Base-by-base conservation (phyloP, 2,888 invertebrate species). In the Drosophila pseudotalamancana region DNA sequence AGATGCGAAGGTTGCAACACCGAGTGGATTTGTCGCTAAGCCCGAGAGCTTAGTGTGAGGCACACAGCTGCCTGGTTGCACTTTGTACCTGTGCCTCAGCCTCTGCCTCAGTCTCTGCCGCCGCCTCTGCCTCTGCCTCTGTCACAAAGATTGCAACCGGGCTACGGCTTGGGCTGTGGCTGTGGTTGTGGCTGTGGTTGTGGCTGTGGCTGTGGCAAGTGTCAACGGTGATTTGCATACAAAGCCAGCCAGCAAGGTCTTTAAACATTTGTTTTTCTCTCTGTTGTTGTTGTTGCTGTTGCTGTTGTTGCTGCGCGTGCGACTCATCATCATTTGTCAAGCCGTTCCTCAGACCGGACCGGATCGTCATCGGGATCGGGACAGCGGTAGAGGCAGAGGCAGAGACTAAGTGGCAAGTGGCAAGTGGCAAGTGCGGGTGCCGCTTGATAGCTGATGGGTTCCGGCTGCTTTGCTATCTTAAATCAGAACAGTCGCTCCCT, bases 251-350 rank as follows among this genome's bases (percentile, higher is more conserved):
- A 43, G 39, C 54, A 69, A 46, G 61, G 39, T 60, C 63, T 56
- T 53, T 32, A 32, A 29, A 39, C 49, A 27, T 37, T 37, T 43
- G 29, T 32, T 57, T 31, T 43, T n/a, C n/a, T n/a, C n/a, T n/a
- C n/a, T 51, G 61, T 57, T 61, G 40, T 19, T 39, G 23, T 6
- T 49, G 51, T 14, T 42, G 39, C 12, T 55, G 37, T 29, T 53
- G 66, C 3, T 53, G 32, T 11, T 31, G 25, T 12, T 54, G 62
- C 57, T 66, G 74, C 75, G 75, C 75, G 75, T 76, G 78, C 78
- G 71, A 57, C 78, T 76, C 75, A 76, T 76, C 75, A 76, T 76
- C 77, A 76, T 76, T 76, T 74, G 74, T 76, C 75, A 70, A 66
- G 72, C 37, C 48, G 29, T 45, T 54, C 56, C 29, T 42, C 16